These are phyloP conservation scores for Eonycteris spelaea DNA, from an alignment of 2,113 vertebrate genomes.

Conservation along the genomic window DNA sequence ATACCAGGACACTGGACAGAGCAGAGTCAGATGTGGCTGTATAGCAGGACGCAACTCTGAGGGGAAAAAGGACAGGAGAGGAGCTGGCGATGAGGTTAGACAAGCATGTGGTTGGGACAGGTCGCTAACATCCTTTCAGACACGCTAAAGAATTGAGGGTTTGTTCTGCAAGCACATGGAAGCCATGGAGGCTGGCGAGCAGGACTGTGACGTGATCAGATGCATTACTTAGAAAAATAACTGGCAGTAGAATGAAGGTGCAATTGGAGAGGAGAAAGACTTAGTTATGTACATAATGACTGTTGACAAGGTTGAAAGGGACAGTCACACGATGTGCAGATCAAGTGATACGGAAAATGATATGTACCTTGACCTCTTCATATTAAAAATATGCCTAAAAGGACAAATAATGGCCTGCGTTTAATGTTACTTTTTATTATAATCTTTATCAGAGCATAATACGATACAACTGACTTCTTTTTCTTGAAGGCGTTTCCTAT, in stretches of 20 bases:
- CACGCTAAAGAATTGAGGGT: background rate
- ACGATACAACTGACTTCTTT: background rate
- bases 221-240: background rate
- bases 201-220: background rate
- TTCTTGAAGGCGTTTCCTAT: background rate
- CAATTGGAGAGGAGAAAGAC: background rate
- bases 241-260: background rate
- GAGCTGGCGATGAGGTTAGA: background rate
- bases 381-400: background rate
- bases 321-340: accelerated
- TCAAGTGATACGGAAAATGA: background rate
- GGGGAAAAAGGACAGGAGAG: too few species aligned
- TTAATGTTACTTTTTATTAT: background rate
- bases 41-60: background rate
- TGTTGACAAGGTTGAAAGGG: background rate
- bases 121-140: accelerated
- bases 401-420: background rate
- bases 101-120: background rate
- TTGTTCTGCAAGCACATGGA: background rate
- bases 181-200: background rate
- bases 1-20: background rate
- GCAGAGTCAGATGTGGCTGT: background rate
- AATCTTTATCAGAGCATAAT: background rate
- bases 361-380: background rate
- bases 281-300: background rate